Percentiles rank a stretch among this genome's conserved stretches.
Conservation (phyloP, 2,797 vertebrate genomes). For the Acrossocheilus fasciatus region DNA sequence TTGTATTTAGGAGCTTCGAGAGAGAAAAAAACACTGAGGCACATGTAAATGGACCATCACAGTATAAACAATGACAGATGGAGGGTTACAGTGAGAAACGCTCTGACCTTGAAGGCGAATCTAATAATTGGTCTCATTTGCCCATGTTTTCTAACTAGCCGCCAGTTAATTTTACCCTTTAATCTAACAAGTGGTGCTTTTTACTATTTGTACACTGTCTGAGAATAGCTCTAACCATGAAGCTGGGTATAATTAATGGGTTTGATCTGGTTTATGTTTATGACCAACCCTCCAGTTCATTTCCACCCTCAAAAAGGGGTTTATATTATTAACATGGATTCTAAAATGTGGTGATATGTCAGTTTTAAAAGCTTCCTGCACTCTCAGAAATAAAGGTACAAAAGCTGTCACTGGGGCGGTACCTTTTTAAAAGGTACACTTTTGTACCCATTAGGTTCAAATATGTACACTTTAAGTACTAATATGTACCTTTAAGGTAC, state of each 20-base stretch:
- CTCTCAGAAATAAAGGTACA: too few relatives aligned
- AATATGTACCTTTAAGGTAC: too few relatives aligned
- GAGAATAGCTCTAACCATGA: conserved; percentile 21
- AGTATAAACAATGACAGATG: conserved; percentile 15
- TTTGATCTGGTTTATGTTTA: background rate
- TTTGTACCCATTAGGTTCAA: too few relatives aligned
- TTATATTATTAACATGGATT: background rate
- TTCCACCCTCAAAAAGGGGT: background rate
- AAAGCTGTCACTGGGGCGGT: too few relatives aligned
- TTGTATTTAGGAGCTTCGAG: background rate
- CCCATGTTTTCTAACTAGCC: conserved; percentile 9
- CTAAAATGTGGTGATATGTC: background rate
- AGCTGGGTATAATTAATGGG: background rate
- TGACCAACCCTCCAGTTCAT: background rate
- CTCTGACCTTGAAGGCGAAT: background rate
- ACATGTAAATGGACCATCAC: background rate
- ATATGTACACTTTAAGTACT: too few relatives aligned
- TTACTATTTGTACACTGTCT: background rate
- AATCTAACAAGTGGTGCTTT: conserved; percentile 1
- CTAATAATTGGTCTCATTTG: background rate
- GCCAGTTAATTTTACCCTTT: background rate
- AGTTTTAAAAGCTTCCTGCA: conserved; percentile 11
- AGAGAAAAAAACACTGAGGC: background rate
- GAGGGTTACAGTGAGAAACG: background rate
- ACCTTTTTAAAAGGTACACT: too few relatives aligned